phyloP scores from a whole-genome alignment of 2,113 vertebrate species.

The Rhombomys opimus region DNA sequence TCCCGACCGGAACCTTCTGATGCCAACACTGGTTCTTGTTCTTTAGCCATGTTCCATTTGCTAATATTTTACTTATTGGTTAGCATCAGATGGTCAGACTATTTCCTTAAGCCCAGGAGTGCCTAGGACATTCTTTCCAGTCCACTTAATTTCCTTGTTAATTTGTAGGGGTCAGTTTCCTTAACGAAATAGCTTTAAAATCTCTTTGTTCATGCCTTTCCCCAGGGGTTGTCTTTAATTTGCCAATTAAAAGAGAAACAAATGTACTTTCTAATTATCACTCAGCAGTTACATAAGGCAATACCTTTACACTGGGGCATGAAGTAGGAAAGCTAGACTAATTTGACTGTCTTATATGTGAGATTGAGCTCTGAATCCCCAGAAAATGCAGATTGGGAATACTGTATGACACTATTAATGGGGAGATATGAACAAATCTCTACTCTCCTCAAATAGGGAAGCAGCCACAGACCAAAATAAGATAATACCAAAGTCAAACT shows the following conservation, averaged over 20 bases:
- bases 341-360: background rate
- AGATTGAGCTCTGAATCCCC: background rate
- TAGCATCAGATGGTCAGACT: slow-evolving; percentile 15
- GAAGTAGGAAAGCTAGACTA: background rate
- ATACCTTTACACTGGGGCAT: background rate
- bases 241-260: slow-evolving; percentile 53
- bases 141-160: slow-evolving; percentile 60
- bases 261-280: slow-evolving; percentile 49
- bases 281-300: background rate
- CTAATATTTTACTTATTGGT: slow-evolving; percentile 61
- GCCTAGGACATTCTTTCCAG: slow-evolving; percentile 43
- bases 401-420: background rate
- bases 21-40: slow-evolving; percentile 30
- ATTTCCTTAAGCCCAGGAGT: slow-evolving; percentile 56
- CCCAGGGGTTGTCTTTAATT: slow-evolving; percentile 36
- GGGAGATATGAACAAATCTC: background rate
- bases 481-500: background rate
- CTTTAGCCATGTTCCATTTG: slow-evolving; percentile 49
- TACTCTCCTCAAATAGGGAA: background rate
- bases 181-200: slow-evolving; percentile 52
- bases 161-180: slow-evolving; percentile 56
- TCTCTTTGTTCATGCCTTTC: slow-evolving; percentile 29
- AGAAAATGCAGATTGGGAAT: background rate
- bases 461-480: background rate
- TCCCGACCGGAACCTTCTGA: slow-evolving; percentile 34